These are phyloP conservation scores for Napeogenes inachia DNA, from an alignment of 2,888 invertebrate genomes.

Conservation along the genomic window DNA sequence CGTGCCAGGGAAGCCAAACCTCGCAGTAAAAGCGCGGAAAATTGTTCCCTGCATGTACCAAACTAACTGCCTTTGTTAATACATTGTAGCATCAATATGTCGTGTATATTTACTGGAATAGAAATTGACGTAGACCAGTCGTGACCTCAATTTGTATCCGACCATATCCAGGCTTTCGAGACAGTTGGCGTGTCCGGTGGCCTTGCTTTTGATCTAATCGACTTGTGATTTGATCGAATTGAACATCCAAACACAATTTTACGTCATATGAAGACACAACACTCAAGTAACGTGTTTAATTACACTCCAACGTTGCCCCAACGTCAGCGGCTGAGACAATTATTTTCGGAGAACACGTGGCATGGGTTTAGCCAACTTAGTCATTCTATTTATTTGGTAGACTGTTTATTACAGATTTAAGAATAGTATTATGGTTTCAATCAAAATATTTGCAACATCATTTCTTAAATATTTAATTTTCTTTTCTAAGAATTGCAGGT, in stretches of 20 bases:
- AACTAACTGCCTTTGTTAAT: constrained; percentile 45
- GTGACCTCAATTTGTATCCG: constrained; percentile 61
- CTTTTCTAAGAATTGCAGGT: not conserved
- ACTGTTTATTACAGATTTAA: not conserved
- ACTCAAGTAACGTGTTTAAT: constrained; percentile 43
- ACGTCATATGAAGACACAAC: constrained; percentile 31
- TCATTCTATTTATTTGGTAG: constrained; percentile 15
- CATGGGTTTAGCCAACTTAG: constrained; percentile 36
- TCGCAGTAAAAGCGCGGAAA: constrained; percentile 40
- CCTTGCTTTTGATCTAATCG: constrained; percentile 59
- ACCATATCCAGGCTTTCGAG: constrained; percentile 46
- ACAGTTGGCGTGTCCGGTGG: constrained; percentile 47
- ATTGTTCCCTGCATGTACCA: constrained; percentile 37
- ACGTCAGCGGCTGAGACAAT: constrained; percentile 47
- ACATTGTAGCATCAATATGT: constrained; percentile 62
- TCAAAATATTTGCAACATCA: not conserved
- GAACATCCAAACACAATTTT: not conserved
- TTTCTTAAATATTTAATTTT: not conserved
- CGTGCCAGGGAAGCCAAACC: constrained; percentile 37
- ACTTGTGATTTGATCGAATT: not conserved
- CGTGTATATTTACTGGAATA: constrained; percentile 52
- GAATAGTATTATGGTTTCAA: not conserved
- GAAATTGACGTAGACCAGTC: constrained; percentile 62
- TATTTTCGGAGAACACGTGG: constrained; percentile 57
- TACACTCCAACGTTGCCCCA: constrained; percentile 32